A percentile compares a stretch with the other conserved stretches of the same genome.
phyloP scores from a whole-genome alignment of 1,140 invertebrate genomes.

The Drosophila watanabei region DNA sequence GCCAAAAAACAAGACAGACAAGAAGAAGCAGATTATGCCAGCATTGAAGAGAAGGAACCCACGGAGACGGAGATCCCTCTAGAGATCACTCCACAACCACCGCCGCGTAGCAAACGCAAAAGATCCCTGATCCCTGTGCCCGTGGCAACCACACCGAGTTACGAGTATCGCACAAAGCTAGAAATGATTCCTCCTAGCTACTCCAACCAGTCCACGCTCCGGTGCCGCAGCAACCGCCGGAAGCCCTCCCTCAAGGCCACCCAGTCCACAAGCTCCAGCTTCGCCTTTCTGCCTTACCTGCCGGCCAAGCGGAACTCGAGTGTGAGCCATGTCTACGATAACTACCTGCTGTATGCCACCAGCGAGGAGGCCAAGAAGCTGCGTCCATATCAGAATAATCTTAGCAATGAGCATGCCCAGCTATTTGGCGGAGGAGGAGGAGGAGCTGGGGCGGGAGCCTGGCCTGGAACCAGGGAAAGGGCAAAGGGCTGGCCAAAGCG shows the following conservation, averaged over 20 bases:
- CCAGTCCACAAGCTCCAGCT: constrained; percentile 80
- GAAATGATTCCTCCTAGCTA: constrained; percentile 81
- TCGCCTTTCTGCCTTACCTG: constrained; percentile 80
- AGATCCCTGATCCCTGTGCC: constrained; percentile 71
- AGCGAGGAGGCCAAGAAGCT: constrained; percentile 44
- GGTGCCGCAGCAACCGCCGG: constrained; percentile 41
- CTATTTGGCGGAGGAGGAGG: constrained; percentile 61
- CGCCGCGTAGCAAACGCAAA: constrained; percentile 70
- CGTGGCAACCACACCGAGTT: constrained; percentile 48
- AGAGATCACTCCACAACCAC: constrained; percentile 28
- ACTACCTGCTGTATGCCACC: constrained; percentile 74
- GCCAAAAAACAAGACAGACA: constrained; percentile 66
- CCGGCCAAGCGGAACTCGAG: constrained; percentile 80
- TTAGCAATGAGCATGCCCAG: constrained; percentile 75
- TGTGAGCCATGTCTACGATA: constrained; percentile 82
- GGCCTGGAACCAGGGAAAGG: not conserved
- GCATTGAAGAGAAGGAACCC: constrained; percentile 51
- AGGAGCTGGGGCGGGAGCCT: constrained; percentile 6
- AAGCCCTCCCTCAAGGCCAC: constrained; percentile 75
- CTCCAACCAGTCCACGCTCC: constrained; percentile 79
- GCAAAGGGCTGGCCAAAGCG: constrained; percentile 59
- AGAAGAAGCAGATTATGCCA: constrained; percentile 62
- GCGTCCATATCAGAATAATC: constrained; percentile 71
- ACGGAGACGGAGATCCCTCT: constrained; percentile 16
- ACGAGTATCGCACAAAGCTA: constrained; percentile 72